Evolutionary conservation across 1,140 invertebrate species (phyloP), one percentile per base, ranked within the genome.

Genomic region (Euborellia annulipes): DNA sequence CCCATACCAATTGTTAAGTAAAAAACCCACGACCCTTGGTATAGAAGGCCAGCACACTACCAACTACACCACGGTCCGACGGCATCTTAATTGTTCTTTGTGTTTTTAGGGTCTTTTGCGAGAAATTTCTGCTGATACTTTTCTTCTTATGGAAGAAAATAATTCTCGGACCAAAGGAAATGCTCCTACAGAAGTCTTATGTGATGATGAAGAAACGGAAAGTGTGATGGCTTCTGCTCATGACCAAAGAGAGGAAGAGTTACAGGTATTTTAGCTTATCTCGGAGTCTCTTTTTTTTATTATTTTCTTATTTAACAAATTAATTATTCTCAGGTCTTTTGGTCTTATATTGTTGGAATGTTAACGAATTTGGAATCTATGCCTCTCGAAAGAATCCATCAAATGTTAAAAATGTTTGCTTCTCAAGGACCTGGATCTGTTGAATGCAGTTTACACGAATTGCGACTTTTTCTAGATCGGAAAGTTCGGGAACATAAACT

Each of bases 261-360:
- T 92, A n/a, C 85, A 91, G 71, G 69, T 73, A 53, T 39, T 43
- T 45, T 11, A 22, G 27, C 19, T 36, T 18, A 44, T 48, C n/a
- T n/a, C n/a, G n/a, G n/a, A n/a, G n/a, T n/a, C n/a, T 17, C 13
- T 42, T 21, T n/a, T 43, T 20, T 11, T 21, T 42, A 22, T 14
- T 32, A 41, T 7, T 13, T 39, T 47, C 21, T 36, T 16, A 30
- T 36, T 37, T 41, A 20, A 46, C 14, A 21, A 44, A n/a, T 52
- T 40, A 41, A 53, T 41, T 55, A 39, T 46, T 62, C 58, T 48
- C 51, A 75, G 66, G 85, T 89, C 8, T 91, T 91, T 56, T 96
- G 91, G 91, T 89, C 88, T 0, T 96, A 96, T 55, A 93, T 95
- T 57, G 82, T 92, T 30, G 91, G 90, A 7, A 95, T 97, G 90